Conservation (phyloP, 2,888 invertebrate species). For the Pycnomerus fuliginosus region DNA sequence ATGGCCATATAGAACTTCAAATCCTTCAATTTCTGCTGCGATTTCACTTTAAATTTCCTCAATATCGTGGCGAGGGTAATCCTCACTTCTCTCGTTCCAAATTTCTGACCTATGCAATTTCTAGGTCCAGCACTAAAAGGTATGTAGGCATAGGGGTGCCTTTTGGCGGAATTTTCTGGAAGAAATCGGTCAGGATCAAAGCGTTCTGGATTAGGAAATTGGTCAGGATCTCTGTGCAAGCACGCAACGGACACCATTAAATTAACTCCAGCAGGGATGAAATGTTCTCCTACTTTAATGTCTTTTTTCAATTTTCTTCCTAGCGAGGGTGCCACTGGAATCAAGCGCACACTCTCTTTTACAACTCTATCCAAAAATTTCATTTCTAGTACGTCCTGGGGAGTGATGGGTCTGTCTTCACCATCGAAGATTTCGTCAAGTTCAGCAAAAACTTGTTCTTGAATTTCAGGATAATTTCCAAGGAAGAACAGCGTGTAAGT, state of each 20-base stretch:
- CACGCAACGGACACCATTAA: no score
- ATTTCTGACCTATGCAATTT: conserved; percentile 44
- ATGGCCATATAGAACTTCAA: conserved; percentile 30
- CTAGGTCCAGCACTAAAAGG: no score
- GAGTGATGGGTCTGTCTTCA: conserved; percentile 38
- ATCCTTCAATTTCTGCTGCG: conserved; percentile 34
- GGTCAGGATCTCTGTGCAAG: conserved; percentile 49
- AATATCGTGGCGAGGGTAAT: conserved; percentile 35
- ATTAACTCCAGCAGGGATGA: no score
- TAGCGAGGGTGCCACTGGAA: conserved; percentile 44
- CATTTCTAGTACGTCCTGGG: conserved; percentile 44
- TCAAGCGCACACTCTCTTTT: conserved; percentile 45
- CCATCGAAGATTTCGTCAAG: conserved; percentile 42
- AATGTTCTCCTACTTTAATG: conserved; percentile 40
- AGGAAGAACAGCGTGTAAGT: no score
- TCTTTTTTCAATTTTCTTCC: conserved; percentile 39
- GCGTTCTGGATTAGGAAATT: conserved; percentile 42
- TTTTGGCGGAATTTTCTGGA: conserved; percentile 37
- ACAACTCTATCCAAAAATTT: conserved; percentile 47
- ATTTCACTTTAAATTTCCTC: conserved; percentile 34
- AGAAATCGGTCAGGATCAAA: conserved; percentile 48
- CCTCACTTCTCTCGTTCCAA: conserved; percentile 37
- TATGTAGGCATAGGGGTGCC: conserved; percentile 45
- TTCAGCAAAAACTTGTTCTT: conserved; percentile 46
- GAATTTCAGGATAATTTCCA: no score